These are phyloP conservation scores for Chymomyza costata DNA, from an alignment of 1,140 invertebrate species.

Conservation along the genomic window DNA sequence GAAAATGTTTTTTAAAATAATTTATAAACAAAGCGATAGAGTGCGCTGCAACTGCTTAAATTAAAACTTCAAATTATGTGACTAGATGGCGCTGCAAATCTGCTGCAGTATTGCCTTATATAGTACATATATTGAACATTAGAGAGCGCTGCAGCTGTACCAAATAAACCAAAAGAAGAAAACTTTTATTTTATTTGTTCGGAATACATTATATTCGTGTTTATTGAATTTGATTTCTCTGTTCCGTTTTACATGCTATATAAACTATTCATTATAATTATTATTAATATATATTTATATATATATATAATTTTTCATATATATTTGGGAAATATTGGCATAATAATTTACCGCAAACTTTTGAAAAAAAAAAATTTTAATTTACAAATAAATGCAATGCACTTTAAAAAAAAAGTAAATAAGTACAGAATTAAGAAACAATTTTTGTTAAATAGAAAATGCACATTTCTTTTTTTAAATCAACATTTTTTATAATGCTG, in stretches of 20 bases:
- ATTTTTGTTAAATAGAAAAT: slow-evolving; percentile 26
- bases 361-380: slow-evolving; percentile 33
- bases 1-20: too few species aligned
- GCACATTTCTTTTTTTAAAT: slow-evolving; percentile 7
- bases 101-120: too few species aligned
- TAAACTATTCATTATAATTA: slow-evolving; percentile 64
- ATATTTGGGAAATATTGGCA: too few species aligned
- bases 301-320: slow-evolving; percentile 32
- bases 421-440: too few species aligned
- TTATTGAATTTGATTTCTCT: slow-evolving; percentile 73
- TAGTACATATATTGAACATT: too few species aligned
- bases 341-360: slow-evolving; percentile 14
- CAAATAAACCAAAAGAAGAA: neutral
- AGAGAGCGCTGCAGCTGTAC: too few species aligned
- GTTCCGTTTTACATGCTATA: slow-evolving; percentile 71
- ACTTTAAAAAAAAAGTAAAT: too few species aligned
- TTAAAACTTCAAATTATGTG: too few species aligned
- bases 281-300: slow-evolving; percentile 56
- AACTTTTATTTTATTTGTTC: slow-evolving; percentile 20
- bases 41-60: too few species aligned
- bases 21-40: too few species aligned
- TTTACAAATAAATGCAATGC: slow-evolving; percentile 40
- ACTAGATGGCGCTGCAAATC: too few species aligned
- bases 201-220: slow-evolving; percentile 71
- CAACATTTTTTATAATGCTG: too few species aligned